Evolutionary conservation across 2,888 invertebrate genomes (phyloP).

Genomic region (Mesochorus sp.): DNA sequence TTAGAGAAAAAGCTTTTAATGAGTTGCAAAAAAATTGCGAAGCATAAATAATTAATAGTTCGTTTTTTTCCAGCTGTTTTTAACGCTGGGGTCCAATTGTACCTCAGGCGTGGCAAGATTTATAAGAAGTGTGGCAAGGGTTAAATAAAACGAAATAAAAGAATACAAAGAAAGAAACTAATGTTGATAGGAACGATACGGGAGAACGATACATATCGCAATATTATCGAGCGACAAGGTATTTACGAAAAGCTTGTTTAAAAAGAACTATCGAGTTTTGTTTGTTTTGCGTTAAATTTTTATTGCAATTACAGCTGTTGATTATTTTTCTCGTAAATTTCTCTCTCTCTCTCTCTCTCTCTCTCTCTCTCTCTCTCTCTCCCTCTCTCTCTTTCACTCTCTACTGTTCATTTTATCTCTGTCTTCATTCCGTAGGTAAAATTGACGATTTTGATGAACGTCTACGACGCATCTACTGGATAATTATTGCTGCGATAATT

Average conservation of each 20-base stretch:
- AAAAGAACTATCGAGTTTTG: conserved; percentile 78
- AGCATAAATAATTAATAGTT: too few relatives aligned
- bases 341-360: conserved; percentile 20
- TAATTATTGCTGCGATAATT: too few relatives aligned
- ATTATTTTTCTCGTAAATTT: conserved; percentile 9
- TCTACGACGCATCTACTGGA: too few relatives aligned
- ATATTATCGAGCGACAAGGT: too few relatives aligned
- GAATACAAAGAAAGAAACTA: conserved; percentile 25
- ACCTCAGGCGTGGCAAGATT: too few relatives aligned
- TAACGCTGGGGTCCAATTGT: too few relatives aligned
- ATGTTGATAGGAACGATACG: conserved; percentile 51
- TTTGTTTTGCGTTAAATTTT: conserved; percentile 78
- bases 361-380: not conserved
- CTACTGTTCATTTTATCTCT: conserved; percentile 4
- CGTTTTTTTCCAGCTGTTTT: conserved; percentile 29
- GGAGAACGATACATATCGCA: conserved; percentile 65
- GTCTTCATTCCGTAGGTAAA: not conserved
- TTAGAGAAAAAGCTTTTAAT: too few relatives aligned
- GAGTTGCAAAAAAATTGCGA: too few relatives aligned
- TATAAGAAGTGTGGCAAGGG: too few relatives aligned
- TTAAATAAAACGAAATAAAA: too few relatives aligned
- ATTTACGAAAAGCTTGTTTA: conserved; percentile 75
- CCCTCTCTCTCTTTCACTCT: not conserved
- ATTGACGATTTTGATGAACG: too few relatives aligned
- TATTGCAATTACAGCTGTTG: conserved; percentile 81